Conservation (phyloP, 2,113 vertebrate genomes). For the Bubo blakistoni region DNA sequence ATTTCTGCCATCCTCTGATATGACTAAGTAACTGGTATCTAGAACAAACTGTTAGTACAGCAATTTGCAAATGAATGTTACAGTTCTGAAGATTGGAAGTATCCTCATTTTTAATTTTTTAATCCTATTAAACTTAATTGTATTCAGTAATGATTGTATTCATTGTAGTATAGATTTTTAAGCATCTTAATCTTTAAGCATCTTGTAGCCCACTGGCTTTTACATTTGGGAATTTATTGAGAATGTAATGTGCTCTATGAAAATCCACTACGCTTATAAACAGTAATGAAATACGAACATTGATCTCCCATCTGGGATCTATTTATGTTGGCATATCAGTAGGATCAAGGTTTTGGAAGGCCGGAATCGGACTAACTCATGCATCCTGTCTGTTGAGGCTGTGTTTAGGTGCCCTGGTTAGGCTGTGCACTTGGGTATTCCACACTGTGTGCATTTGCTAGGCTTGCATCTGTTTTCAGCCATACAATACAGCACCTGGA, state of each 20-base stretch:
- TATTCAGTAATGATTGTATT: neutral
- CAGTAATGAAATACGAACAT: neutral
- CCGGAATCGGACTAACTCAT: neutral
- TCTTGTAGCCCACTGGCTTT: neutral
- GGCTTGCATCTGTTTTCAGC: neutral
- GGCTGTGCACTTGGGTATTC: neutral
- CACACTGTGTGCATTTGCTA: neutral
- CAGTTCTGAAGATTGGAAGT: neutral
- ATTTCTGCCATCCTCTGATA: neutral
- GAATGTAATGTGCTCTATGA: neutral
- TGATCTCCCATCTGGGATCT: neutral
- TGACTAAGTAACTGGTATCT: neutral
- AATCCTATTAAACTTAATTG: neutral
- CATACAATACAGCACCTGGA: too few species aligned
- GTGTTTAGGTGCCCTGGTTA: neutral
- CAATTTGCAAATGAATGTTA: neutral
- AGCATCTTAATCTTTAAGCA: neutral
- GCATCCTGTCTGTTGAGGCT: neutral
- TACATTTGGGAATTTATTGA: neutral
- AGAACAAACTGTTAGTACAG: accelerated
- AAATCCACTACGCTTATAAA: neutral
- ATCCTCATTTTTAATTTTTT: neutral
- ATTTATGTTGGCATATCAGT: neutral
- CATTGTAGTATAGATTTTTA: neutral
- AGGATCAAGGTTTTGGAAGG: neutral